Evolutionary conservation across 1,140 invertebrate genomes (phyloP), one percentile per base, ranked within the genome.

Genomic region (Chymomyza costata): DNA sequence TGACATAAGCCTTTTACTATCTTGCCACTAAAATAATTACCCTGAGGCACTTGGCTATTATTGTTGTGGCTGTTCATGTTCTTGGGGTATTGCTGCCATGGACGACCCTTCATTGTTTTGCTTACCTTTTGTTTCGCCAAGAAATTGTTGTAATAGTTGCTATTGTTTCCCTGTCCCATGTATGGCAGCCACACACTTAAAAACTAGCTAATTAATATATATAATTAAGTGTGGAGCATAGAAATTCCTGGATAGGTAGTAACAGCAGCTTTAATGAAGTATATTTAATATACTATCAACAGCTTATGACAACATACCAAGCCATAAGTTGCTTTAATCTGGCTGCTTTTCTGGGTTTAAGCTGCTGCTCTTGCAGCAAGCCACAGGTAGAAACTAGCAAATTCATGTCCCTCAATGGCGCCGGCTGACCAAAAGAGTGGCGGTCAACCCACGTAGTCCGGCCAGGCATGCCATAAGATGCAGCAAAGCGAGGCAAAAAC

Each of bases 401-500:
- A 5, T 28, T 28, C 25, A 28, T 6, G 10, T 28, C 5, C 25
- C 5, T n/a, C 5, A 28, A 6, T 28, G 25, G 25, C 25, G 25
- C 25, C 25, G 25, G 25, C 10, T 28, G 25, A 5, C 5, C 5
- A 28, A 5, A 28, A 6, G 5, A 28, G 25, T 28, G 5, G 5
- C 5, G 10, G 10, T 10, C 25, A 28, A 28, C 5, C 5, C 25
- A 28, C 10, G 25, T 10, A 28, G 5, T 5, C 25, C 5, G 5
- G 5, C 10, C 5, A 6, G 10, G 25, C 25, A 28, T 28, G 25
- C 25, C 25, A 28, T 21, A 40, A 48, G 31, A 39, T 52, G 21
- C 61, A 65, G 13, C 62, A 34, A 34, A 65, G 37, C 52, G 45
- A 21, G 5, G 25, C 25, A 28, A 28, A 28, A 28, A 28, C 7